Base-by-base conservation (phyloP, 2,888 invertebrate species). In the Himalopsyche japonica region DNA sequence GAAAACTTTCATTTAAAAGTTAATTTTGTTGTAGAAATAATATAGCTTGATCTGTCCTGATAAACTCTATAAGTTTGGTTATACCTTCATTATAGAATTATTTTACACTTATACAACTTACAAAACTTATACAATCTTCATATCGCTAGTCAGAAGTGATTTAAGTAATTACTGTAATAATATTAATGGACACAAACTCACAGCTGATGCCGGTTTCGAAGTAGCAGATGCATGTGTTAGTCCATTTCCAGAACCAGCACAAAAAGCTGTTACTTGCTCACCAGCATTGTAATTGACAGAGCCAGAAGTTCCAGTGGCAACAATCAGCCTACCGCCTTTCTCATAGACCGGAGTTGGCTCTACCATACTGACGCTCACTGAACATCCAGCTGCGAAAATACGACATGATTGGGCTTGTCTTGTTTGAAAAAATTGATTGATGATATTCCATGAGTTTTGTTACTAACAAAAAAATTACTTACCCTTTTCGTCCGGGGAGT, bases 321-420 rank as follows among this genome's bases (percentile, higher is more conserved):
- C 87, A 4, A 87, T 86, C 2, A 37, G 79, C 34, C 89, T 88
- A 8, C 85, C 87, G 43, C 87, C 87, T 1, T 87, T 83, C 64
- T 89, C 79, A 0, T 64, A 86, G 57, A 87, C 87, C 48, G 88
- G 87, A 64, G 84, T 83, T 10, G 87, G 87, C 34, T 87, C 87
- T 0, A 64, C 64, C 43, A 87, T 32, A 3, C 30, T 77, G 7
- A 87, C 78, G 10, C 49, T 18, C 30, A 87, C 84, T 1, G 83
- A 64, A 47, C 87, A 87, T 18, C 90, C 88, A 10, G 90, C 88
- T 48, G 90, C 89, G 82, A 87, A 88, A 43, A 84, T 27, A 70
- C 6, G 30, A 12, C 32, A 79, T 37, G 78, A 47, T 87, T 87
- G 88, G 7, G 37, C 78, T n/a, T n/a, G n/a, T n/a, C n/a, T n/a